Evolutionary conservation across 2,888 invertebrate genomes (phyloP), one percentile per base, ranked within the genome.

Genomic region (Merodon equestris): DNA sequence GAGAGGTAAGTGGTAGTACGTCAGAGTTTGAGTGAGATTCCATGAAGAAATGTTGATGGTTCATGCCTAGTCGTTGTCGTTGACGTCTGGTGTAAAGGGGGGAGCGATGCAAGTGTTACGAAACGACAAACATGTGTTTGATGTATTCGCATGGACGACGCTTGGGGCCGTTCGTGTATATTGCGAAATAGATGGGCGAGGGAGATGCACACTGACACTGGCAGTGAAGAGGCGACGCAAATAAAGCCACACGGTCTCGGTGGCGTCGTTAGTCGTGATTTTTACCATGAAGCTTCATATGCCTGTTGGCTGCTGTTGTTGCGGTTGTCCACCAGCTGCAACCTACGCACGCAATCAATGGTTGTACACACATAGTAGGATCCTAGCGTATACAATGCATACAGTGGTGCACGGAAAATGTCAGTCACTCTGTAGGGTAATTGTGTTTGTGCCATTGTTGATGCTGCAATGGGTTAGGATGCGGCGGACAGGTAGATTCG

Each of bases 41-140:
- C 54, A 2, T 19, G 15, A 17, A 27, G 27, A 27, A 18, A 51
- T 14, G 51, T 13, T 9, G 17, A 9, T 15, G 4, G 47, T 45
- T 1, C 1, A n/a, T 44, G 9, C 19, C n/a, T 51, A 14, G 19
- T 34, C 1, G 50, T 3, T 42, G 4, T 45, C 53, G 13, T 45
- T 1, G 9, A 1, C 40, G 13, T 44, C 34, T n/a, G n/a, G n/a
- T n/a, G n/a, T n/a, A n/a, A n/a, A 27, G 27, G 2, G 3, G 2
- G 27, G 27, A 7, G 27, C 27, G 7, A 4, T 27, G 27, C 4
- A 7, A 9, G 54, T 27, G 54, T 79, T 79, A 74, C 79, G 79
- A 79, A 79, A 79, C 66, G 42, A 51, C 12, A 47, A 75, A 77
- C 79, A 79, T 79, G 79, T 79, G 79, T 73, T 56, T 19, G 53